phyloP scores from a whole-genome alignment of 2,797 vertebrate species.

The Megalops cyprinoides region DNA sequence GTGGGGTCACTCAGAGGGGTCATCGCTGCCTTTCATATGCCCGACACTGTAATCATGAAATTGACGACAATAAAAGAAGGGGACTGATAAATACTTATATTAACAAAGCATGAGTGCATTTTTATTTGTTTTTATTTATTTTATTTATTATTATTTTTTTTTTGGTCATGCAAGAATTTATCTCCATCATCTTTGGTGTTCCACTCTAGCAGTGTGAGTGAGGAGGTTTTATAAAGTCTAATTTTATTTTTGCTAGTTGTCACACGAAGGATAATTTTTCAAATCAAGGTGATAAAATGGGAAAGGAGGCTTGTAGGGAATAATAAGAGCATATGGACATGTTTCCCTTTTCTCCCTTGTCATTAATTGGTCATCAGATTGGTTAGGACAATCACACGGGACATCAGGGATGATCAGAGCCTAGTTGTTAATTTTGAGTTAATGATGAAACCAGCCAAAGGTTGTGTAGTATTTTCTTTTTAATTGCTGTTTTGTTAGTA shows the following conservation, averaged over 20 bases:
- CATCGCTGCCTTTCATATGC: neutral
- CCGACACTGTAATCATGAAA: neutral
- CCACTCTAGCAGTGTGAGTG: too few species aligned
- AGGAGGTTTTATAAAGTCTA: too few species aligned
- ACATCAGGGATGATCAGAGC: neutral
- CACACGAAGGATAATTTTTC: neutral
- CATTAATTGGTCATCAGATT: neutral
- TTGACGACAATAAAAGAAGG: neutral
- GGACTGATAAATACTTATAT: neutral
- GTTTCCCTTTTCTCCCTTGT: neutral
- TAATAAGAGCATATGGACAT: too few species aligned
- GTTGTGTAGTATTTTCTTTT: constrained; percentile 7
- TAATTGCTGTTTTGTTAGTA: constrained; percentile 54
- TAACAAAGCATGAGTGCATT: too few species aligned
- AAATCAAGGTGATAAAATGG: neutral
- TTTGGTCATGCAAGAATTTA: too few species aligned
- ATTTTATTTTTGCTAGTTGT: too few species aligned
- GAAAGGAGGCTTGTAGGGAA: neutral
- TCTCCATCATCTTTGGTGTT: too few species aligned
- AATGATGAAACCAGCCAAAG: neutral
- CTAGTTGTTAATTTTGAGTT: neutral
- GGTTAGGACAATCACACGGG: neutral
- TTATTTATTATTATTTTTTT: too few species aligned
- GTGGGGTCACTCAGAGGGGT: neutral
- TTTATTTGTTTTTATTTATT: too few species aligned